Conservation (phyloP, 2,888 invertebrate genomes). For the Cosmia pyralina region DNA sequence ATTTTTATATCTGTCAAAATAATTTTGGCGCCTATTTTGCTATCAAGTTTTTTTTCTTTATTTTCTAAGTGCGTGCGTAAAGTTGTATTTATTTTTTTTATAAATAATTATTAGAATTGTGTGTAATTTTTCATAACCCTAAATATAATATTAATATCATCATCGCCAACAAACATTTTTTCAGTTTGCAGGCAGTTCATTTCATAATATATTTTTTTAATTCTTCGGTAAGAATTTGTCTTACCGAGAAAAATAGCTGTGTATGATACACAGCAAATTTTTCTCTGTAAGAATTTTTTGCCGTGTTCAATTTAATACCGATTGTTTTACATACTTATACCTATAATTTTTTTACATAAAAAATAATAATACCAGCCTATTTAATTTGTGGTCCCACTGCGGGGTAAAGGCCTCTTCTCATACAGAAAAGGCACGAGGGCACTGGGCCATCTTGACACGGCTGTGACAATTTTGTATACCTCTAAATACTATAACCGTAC, state of each 20-base stretch:
- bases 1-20: neutral
- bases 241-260: no score
- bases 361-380: neutral
- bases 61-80: neutral
- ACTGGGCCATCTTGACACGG: neutral
- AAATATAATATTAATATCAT: neutral
- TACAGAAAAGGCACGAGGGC: neutral
- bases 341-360: no score
- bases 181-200: neutral
- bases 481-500: neutral
- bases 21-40: constrained; percentile 21
- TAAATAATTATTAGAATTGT: neutral
- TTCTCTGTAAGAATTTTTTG: neutral
- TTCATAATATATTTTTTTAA: neutral
- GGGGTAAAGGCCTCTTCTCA: neutral
- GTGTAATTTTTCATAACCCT: neutral
- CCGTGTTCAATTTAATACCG: neutral
- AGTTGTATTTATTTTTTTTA: neutral
- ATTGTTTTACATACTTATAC: neutral
- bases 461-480: neutral
- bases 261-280: no score
- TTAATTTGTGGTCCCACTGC: neutral
- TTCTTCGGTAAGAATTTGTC: no score
- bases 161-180: neutral
- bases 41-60: constrained; percentile 8